Evolutionary conservation across 2,888 invertebrate species (phyloP).

Genomic region (Luperina nickerlii): DNA sequence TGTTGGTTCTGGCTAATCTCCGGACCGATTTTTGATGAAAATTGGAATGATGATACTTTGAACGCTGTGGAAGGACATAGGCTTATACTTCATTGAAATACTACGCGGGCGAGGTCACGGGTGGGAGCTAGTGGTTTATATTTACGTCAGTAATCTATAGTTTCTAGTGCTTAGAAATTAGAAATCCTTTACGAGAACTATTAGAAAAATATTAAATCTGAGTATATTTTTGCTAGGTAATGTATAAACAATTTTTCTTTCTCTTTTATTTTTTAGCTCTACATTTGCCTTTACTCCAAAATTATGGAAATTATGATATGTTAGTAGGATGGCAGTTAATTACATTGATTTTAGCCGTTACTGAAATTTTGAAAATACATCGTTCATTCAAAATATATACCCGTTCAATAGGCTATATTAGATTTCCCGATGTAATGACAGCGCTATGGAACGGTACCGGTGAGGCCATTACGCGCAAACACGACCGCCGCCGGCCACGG

Average conservation of each 20-base stretch:
- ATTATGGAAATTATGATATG: neutral
- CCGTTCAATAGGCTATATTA: conserved; percentile 59
- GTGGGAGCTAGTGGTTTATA: neutral
- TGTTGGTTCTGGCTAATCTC: neutral
- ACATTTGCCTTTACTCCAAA: too few species aligned
- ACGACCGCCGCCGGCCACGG: conserved; percentile 84
- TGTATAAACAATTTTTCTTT: too few species aligned
- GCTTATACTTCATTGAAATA: neutral
- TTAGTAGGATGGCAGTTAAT: neutral
- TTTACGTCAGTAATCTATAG: neutral
- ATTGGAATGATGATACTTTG: neutral
- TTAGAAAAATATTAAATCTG: conserved; percentile 2
- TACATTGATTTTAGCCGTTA: neutral
- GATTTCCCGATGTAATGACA: conserved; percentile 66
- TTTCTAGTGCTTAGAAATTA: neutral
- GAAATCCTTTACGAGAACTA: neutral
- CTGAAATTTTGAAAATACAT: conserved; percentile 12
- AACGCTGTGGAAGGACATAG: too few species aligned
- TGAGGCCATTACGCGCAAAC: conserved; percentile 82
- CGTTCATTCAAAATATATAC: conserved; percentile 32
- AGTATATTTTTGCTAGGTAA: too few species aligned
- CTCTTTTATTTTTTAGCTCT: neutral
- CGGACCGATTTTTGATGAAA: neutral
- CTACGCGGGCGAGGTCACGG: neutral
- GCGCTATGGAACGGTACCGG: conserved; percentile 74